Percentiles rank a stretch among this genome's conserved stretches.
These are phyloP conservation scores for Rotaria magnacalcarata DNA, from an alignment of 2,888 invertebrate genomes.

Conservation along the genomic window DNA sequence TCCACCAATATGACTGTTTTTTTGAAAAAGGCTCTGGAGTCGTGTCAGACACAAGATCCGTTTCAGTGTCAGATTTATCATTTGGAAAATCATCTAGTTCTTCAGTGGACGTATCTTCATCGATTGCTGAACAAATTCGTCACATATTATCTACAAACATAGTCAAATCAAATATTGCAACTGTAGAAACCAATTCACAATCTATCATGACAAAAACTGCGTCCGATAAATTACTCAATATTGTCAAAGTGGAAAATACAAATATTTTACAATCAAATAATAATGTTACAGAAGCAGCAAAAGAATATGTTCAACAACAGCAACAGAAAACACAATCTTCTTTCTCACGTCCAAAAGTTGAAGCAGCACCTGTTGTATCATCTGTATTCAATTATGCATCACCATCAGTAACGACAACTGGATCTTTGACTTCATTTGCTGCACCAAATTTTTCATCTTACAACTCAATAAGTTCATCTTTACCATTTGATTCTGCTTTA, in stretches of 20 bases:
- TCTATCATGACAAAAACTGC: background rate
- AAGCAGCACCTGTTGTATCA: background rate
- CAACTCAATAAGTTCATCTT: background rate
- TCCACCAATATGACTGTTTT: background rate
- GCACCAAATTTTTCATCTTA: background rate
- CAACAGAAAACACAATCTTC: background rate
- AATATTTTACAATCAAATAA: background rate
- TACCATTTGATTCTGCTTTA: background rate
- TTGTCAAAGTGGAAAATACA: background rate
- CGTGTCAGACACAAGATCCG: background rate
- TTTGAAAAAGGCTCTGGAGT: background rate
- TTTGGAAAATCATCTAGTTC: background rate
- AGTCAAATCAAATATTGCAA: background rate
- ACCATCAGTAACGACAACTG: background rate
- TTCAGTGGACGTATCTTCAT: background rate
- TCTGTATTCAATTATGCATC: background rate
- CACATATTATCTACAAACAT: background rate
- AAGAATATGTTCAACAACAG: background rate
- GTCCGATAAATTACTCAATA: background rate
- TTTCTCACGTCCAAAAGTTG: background rate
- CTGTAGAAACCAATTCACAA: background rate
- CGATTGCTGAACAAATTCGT: slow-evolving; percentile 5
- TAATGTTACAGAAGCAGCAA: background rate
- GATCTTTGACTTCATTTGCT: background rate
- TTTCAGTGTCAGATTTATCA: background rate